These are phyloP conservation scores for Hypothenemus hampei DNA, from an alignment of 1,140 invertebrate species.

Conservation along the genomic window DNA sequence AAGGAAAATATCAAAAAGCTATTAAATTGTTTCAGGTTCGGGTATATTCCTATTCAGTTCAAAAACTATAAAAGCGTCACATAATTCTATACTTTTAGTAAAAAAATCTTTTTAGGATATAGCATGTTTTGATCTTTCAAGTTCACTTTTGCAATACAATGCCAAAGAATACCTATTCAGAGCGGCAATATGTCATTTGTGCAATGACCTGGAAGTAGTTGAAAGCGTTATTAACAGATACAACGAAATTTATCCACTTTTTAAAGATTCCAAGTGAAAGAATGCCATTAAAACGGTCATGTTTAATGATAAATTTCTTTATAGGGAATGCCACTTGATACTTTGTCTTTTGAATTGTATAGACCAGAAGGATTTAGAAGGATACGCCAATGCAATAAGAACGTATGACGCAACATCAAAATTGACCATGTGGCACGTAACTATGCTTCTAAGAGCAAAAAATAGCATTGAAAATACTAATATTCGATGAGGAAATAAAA, in stretches of 20 bases:
- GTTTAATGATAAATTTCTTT: neutral
- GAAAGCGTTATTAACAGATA: slow-evolving; percentile 90
- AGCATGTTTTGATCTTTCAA: slow-evolving; percentile 85
- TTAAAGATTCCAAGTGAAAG: slow-evolving; percentile 71
- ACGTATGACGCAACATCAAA: slow-evolving; percentile 95
- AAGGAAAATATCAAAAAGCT: slow-evolving; percentile 80
- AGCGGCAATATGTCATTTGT: slow-evolving; percentile 88
- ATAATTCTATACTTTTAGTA: neutral
- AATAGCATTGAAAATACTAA: slow-evolving; percentile 18
- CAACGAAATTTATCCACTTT: slow-evolving; percentile 87
- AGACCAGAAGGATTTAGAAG: slow-evolving; percentile 91
- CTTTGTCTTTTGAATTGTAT: slow-evolving; percentile 70
- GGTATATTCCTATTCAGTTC: neutral
- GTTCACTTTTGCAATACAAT: slow-evolving; percentile 91
- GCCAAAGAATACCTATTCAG: slow-evolving; percentile 98
- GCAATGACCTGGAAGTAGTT: slow-evolving; percentile 90
- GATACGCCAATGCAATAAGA: slow-evolving; percentile 75
- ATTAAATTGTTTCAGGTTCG: slow-evolving; percentile 28
- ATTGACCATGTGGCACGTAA: slow-evolving; percentile 55
- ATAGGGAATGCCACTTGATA: slow-evolving; percentile 61
- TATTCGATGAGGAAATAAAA: neutral
- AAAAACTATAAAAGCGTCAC: neutral
- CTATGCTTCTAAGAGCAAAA: slow-evolving; percentile 25
- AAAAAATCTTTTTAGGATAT: slow-evolving; percentile 95
- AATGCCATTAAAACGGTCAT: neutral